Evolutionary conservation across 2,113 vertebrate genomes (phyloP).

Genomic region (Tautogolabrus adspersus): DNA sequence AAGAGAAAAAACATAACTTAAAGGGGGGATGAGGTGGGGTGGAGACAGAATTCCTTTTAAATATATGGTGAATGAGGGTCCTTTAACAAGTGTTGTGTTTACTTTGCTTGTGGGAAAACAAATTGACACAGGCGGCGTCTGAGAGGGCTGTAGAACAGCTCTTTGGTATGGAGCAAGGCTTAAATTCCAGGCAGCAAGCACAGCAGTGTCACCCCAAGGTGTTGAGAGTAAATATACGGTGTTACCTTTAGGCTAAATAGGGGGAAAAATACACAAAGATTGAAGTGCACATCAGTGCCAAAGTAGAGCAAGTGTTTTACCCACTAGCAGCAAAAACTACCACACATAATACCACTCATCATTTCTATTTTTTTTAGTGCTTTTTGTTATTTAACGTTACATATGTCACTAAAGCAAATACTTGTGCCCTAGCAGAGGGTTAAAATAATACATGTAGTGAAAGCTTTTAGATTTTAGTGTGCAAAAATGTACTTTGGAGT

Average conservation of each 20-base stretch:
- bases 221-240: conserved; percentile 73
- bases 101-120: conserved; percentile 73
- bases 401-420: conserved; percentile 2
- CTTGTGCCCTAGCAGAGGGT: background rate
- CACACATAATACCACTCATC: conserved; percentile 34
- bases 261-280: conserved; percentile 48
- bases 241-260: conserved; percentile 69
- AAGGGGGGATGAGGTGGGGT: background rate
- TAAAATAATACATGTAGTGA: background rate
- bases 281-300: conserved; percentile 55
- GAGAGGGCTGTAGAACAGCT: conserved; percentile 66
- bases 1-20: conserved; percentile 29
- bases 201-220: conserved; percentile 69
- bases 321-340: conserved; percentile 22
- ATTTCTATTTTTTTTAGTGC: background rate
- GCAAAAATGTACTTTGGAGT: no score
- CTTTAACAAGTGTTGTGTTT: conserved; percentile 78
- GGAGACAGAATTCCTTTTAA: conserved; percentile 48
- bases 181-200: conserved; percentile 68
- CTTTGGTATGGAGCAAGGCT: conserved; percentile 55
- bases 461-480: no score
- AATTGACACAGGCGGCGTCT: conserved; percentile 64
- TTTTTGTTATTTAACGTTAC: background rate
- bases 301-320: conserved; percentile 32
- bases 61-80: conserved; percentile 70